phyloP scores from a whole-genome alignment of 2,797 vertebrate genomes.

The Lerista edwardsae region DNA sequence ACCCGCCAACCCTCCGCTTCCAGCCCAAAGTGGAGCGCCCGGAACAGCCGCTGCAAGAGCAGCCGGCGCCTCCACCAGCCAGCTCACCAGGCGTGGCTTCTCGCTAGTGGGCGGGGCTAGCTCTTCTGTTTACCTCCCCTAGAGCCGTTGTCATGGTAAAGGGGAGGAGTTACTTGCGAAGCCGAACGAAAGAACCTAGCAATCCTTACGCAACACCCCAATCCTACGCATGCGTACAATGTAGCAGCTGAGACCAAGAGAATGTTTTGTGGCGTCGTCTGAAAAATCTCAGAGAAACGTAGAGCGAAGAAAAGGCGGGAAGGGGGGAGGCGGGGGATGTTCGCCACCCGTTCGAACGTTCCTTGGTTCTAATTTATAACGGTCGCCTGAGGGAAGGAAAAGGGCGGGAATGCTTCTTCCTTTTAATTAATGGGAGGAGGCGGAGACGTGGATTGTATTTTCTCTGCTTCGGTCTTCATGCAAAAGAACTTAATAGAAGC shows the following conservation, averaged over 20 bases:
- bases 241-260: too few relatives aligned
- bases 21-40: background rate
- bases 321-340: background rate
- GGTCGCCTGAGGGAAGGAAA: background rate
- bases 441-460: too few relatives aligned
- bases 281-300: too few relatives aligned
- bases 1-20: background rate
- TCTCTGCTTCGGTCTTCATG: too few relatives aligned
- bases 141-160: conserved; percentile 19
- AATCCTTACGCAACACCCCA: too few relatives aligned
- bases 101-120: background rate
- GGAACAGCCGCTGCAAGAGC: background rate
- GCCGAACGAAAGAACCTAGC: background rate
- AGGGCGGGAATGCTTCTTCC: background rate
- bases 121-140: background rate
- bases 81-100: fast-evolving
- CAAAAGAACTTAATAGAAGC: too few relatives aligned
- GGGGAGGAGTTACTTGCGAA: background rate
- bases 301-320: too few relatives aligned
- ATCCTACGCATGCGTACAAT: background rate
- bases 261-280: too few relatives aligned
- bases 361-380: too few relatives aligned
- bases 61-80: fast-evolving
- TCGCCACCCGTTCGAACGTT: background rate
- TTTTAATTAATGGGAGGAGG: too few relatives aligned